Evolutionary conservation across 2,113 vertebrate species (phyloP).

Genomic region (Candoia aspera): DNA sequence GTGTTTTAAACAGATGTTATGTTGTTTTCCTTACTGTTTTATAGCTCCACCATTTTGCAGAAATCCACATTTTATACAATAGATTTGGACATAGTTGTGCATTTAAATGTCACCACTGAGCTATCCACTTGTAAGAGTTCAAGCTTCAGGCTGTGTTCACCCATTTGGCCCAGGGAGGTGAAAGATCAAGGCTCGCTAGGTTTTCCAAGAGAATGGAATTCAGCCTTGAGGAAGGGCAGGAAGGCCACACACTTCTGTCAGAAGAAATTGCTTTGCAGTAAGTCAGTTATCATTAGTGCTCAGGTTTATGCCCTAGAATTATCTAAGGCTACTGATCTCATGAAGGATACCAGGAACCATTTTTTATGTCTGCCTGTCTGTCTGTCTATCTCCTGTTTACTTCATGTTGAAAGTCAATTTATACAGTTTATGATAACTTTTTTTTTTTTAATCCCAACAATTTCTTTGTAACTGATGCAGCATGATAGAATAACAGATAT

Average conservation of each 20-base stretch:
- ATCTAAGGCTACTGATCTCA: not conserved
- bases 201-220: not conserved
- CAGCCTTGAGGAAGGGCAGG: constrained; percentile 19
- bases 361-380: not conserved
- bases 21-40: not conserved
- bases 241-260: not conserved
- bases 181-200: constrained; percentile 12
- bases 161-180: constrained; percentile 30
- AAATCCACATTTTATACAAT: not conserved
- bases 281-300: not conserved
- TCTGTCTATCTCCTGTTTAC: not conserved
- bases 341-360: not conserved
- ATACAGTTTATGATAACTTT: not conserved
- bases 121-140: constrained; percentile 25
- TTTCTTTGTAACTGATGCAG: not conserved
- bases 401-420: not conserved
- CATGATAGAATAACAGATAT: not conserved
- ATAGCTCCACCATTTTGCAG: accelerated
- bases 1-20: too few species aligned
- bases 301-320: not conserved
- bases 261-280: not conserved
- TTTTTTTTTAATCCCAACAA: not conserved
- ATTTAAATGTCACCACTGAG: not conserved
- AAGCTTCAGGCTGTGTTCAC: constrained; percentile 24
- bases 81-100: not conserved